Percentiles rank a stretch among this genome's conserved stretches.
These are phyloP conservation scores for Salpingus planirostris DNA, from an alignment of 2,888 invertebrate species.

Conservation along the genomic window DNA sequence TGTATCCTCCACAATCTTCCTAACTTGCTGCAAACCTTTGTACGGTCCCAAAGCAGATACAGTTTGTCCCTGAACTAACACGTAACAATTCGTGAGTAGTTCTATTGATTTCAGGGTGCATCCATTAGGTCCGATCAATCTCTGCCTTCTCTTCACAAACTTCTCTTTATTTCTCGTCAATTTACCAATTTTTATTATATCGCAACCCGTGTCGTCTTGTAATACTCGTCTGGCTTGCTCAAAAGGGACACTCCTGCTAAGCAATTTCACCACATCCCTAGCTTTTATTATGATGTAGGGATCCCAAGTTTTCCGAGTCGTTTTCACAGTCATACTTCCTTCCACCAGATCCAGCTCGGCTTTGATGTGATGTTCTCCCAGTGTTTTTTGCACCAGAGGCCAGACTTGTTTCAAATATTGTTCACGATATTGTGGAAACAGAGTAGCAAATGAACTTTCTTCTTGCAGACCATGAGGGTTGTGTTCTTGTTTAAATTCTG, in stretches of 20 bases:
- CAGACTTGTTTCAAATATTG: constrained; percentile 91
- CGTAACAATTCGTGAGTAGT: constrained; percentile 90
- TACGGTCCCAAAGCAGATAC: constrained; percentile 95
- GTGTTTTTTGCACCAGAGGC: constrained; percentile 83
- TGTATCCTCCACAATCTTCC: constrained; percentile 88
- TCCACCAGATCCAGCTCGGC: constrained; percentile 89
- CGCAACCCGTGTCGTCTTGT: constrained; percentile 86
- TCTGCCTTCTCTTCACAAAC: constrained; percentile 88
- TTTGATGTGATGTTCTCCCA: constrained; percentile 69
- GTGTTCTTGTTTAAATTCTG: constrained; percentile 78
- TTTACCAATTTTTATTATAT: constrained; percentile 93
- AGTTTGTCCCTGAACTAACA: constrained; percentile 94
- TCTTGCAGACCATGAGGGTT: constrained; percentile 82
- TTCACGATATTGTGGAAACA: constrained; percentile 97
- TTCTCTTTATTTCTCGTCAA: constrained; percentile 85
- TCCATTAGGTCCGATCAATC: constrained; percentile 96
- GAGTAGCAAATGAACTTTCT: constrained; percentile 92
- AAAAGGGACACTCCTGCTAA: constrained; percentile 92
- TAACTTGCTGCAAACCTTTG: constrained; percentile 76
- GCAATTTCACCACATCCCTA: constrained; percentile 87
- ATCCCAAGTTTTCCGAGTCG: constrained; percentile 97
- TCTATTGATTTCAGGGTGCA: constrained; percentile 96
- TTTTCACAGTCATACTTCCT: constrained; percentile 89
- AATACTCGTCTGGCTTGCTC: constrained; percentile 86
- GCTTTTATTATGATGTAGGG: constrained; percentile 95